Conservation (phyloP, 2,797 vertebrate species). For the Pelodytes ibericus region DNA sequence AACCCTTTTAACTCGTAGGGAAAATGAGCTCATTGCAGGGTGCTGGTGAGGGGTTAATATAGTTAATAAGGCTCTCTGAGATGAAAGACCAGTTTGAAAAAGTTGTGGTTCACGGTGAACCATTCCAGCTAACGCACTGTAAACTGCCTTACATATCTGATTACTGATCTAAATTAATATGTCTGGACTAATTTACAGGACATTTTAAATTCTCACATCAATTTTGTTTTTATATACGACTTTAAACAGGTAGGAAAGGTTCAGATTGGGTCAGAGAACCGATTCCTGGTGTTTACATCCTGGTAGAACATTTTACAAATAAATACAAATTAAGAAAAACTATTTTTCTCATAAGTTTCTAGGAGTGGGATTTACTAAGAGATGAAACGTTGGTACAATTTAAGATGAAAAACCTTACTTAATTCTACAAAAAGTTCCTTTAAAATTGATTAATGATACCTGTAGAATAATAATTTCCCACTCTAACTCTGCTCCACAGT, state of each 20-base stretch:
- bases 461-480: too few species aligned
- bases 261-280: not conserved
- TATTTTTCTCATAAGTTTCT: not conserved
- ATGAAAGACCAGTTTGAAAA: not conserved
- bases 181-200: not conserved
- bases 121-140: not conserved
- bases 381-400: not conserved
- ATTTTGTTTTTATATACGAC: not conserved
- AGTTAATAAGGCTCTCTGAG: not conserved
- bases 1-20: too few species aligned
- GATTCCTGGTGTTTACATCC: not conserved
- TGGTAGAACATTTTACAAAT: too few species aligned
- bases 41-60: not conserved
- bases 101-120: not conserved
- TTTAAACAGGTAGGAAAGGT: not conserved
- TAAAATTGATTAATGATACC: too few species aligned
- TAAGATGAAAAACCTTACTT: too few species aligned
- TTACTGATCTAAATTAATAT: not conserved
- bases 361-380: not conserved
- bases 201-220: not conserved
- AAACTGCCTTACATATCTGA: not conserved
- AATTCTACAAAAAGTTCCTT: too few species aligned
- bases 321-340: too few species aligned
- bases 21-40: not conserved
- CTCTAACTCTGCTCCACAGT: too few species aligned